Base-by-base conservation (phyloP, 2,888 invertebrate species). In the Xylota segnis region DNA sequence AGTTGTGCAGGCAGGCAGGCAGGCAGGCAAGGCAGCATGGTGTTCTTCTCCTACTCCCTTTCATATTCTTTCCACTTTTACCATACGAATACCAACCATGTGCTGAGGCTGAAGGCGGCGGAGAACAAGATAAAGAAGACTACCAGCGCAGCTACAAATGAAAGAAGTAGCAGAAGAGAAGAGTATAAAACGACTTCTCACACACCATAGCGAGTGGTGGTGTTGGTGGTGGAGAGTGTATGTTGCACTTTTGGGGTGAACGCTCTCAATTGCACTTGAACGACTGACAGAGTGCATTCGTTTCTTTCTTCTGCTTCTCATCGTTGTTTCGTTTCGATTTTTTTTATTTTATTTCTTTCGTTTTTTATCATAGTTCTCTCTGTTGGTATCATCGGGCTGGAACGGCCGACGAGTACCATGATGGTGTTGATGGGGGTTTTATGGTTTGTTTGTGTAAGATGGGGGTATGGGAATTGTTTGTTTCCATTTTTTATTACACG, bases 251-350 rank as follows among this genome's bases (percentile, higher is more conserved):
- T 74, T 61, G 89, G 88, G 90, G 90, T 90, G 89, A 90, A 90
- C 83, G 90, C 90, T 90, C 91, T 90, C 89, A 88, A 89, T 89
- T 90, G 90, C 90, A 90, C 90, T 90, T 90, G 89, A 90, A 89
- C 90, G 89, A 88, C 90, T 90, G 89, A 90, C 88, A 87, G 88
- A 88, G 83, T 84, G 88, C 83, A 86, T 79, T 72, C 76, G 61
- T 82, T 86, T 82, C 75, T 77, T 82, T 86, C 78, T 78, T 58
- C 71, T 76, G 40, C 71, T 70, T 71, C 71, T 63, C 56, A 32
- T 61, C 56, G 40, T 65, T 70, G 61, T 45, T 59, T 14, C 52
- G 45, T 76, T 59, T 65, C 14, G 18, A 37, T 58, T 34, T n/a
- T 5, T 76, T 63, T 32, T n/a, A n/a, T 52, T 32, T 37, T 52